Percentiles rank a stretch among this genome's conserved stretches.
Evolutionary conservation across 2,113 vertebrate genomes (phyloP).

Genomic region (Mesitornis unicolor): DNA sequence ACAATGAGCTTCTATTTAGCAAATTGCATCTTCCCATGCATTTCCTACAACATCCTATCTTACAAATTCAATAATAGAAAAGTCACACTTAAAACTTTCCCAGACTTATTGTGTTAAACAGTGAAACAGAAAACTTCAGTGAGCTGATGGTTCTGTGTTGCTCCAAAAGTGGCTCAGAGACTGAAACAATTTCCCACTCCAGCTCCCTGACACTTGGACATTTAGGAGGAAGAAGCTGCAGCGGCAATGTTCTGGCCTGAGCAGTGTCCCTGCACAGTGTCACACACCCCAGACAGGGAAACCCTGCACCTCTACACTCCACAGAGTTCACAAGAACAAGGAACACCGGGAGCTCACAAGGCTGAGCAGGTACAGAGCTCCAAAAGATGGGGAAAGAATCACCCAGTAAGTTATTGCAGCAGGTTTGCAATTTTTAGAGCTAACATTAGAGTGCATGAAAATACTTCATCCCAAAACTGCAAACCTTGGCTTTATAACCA

Average conservation of each 20-base stretch:
- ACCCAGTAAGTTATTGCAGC: not conserved
- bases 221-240: not conserved
- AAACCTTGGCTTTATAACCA: not conserved
- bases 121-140: not conserved
- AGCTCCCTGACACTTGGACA: rapidly evolving
- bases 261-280: not conserved
- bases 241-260: too few species aligned
- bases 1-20: not conserved
- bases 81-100: not conserved
- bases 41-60: rapidly evolving
- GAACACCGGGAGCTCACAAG: not conserved
- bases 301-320: not conserved
- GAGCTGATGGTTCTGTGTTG: not conserved
- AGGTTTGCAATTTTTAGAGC: not conserved
- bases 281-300: not conserved
- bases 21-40: not conserved
- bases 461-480: not conserved
- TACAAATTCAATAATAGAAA: not conserved
- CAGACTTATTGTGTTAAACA: not conserved
- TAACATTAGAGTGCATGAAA: not conserved
- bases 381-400: not conserved
- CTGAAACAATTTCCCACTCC: rapidly evolving
- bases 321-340: not conserved
- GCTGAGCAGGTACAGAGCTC: not conserved
- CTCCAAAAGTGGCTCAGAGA: not conserved